These are phyloP conservation scores for Melitaea athalia DNA, from an alignment of 2,888 invertebrate genomes.

Conservation along the genomic window DNA sequence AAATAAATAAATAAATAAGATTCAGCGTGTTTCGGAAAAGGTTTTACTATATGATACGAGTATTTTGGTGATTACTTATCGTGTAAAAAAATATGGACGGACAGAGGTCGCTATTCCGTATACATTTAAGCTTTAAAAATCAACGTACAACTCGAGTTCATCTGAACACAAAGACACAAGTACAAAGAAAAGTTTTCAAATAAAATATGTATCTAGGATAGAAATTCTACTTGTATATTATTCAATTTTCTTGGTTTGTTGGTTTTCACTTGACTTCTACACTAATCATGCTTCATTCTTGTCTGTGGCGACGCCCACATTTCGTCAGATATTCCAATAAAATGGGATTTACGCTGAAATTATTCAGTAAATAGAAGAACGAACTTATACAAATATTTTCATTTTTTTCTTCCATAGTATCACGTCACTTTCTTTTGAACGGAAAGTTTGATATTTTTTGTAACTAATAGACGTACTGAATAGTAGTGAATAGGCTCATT, in stretches of 20 bases:
- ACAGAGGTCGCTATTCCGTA: no score
- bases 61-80: no score
- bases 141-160: background rate
- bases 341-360: constrained; percentile 21
- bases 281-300: constrained; percentile 22
- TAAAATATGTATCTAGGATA: constrained; percentile 15
- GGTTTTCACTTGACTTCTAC: constrained; percentile 10
- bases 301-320: constrained; percentile 17
- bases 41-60: no score
- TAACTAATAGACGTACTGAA: background rate
- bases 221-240: constrained; percentile 1
- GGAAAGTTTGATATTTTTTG: background rate
- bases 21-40: no score
- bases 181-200: constrained; percentile 18
- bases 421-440: background rate
- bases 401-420: background rate
- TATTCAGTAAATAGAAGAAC: constrained; percentile 20
- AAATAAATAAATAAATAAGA: no score
- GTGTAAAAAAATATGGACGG: no score
- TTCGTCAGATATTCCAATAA: constrained; percentile 24
- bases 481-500: background rate
- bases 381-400: constrained; percentile 9
- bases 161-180: background rate
- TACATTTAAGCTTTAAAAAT: background rate
- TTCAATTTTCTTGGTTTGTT: no score